A percentile compares a stretch with the other conserved stretches of the same genome.
Evolutionary conservation across 2,888 invertebrate genomes (phyloP).

Genomic region (Drosophila paramelanica): DNA sequence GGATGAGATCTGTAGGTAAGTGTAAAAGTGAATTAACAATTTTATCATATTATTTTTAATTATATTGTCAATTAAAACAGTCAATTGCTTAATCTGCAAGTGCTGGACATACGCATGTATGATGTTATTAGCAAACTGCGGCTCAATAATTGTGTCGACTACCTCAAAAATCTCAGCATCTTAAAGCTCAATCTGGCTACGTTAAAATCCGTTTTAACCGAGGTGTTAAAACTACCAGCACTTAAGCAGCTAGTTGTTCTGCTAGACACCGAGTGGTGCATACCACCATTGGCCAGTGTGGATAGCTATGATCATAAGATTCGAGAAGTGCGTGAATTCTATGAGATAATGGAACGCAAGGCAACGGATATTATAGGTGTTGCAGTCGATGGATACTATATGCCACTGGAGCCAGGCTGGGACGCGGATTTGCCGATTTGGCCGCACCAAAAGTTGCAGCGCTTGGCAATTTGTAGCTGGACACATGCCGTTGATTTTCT

Average conservation of each 20-base stretch:
- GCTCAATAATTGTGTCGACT: conserved; percentile 66
- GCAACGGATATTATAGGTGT: conserved; percentile 65
- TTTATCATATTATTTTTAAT: background rate
- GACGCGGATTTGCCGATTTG: conserved; percentile 63
- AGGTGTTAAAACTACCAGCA: conserved; percentile 69
- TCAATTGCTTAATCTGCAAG: conserved; percentile 59
- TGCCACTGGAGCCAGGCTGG: conserved; percentile 71
- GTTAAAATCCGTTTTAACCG: conserved; percentile 66
- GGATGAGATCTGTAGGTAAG: conserved; percentile 69
- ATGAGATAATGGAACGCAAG: conserved; percentile 71
- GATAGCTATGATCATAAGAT: conserved; percentile 78
- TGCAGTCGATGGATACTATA: conserved; percentile 77
- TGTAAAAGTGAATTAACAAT: background rate
- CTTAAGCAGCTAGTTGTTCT: conserved; percentile 72
- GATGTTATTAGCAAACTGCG: conserved; percentile 70
- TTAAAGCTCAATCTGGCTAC: conserved; percentile 78
- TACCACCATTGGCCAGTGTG: conserved; percentile 58
- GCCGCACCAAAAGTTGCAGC: conserved; percentile 58
- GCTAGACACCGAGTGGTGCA: conserved; percentile 71
- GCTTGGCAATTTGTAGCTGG: conserved; percentile 80
- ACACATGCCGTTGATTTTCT: conserved; percentile 52
- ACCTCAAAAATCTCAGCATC: conserved; percentile 64
- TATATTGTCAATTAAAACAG: conserved; percentile 15
- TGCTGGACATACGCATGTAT: conserved; percentile 76
- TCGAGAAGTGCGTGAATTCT: conserved; percentile 77